A percentile compares a stretch with the other conserved stretches of the same genome.
phyloP scores from a whole-genome alignment of 2,113 vertebrate species.

The Trogon surrucura region DNA sequence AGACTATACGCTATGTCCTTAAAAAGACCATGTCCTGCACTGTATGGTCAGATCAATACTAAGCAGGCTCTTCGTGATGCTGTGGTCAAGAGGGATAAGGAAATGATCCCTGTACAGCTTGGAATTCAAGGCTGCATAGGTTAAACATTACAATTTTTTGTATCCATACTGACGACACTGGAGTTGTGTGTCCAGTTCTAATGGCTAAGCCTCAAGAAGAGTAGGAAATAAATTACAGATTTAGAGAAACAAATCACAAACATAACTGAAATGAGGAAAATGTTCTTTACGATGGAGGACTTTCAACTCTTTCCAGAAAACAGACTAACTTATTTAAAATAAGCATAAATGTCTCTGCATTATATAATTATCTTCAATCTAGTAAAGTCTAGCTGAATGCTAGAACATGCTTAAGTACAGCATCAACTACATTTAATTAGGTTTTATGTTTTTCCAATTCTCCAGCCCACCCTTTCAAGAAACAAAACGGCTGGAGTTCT shows the following conservation, averaged over 20 bases:
- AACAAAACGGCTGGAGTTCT: not conserved
- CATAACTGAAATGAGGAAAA: not conserved
- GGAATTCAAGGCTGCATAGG: not conserved
- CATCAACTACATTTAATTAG: conserved; percentile 28
- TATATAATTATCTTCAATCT: not conserved
- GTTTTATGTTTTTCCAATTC: conserved; percentile 32
- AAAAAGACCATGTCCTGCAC: not conserved
- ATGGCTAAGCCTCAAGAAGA: not conserved
- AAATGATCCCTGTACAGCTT: not conserved
- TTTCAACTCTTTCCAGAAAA: not conserved
- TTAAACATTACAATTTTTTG: not conserved
- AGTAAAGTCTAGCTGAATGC: not conserved
- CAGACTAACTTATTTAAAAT: not conserved
- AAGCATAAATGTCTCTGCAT: not conserved
- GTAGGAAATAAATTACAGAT: not conserved
- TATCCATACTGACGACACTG: not conserved
- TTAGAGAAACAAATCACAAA: not conserved
- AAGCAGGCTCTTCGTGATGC: not conserved
- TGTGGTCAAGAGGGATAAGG: not conserved
- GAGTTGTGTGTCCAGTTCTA: not conserved
- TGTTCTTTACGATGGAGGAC: not conserved
- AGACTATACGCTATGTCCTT: not conserved
- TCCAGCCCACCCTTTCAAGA: not conserved
- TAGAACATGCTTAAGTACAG: not conserved
- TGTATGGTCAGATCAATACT: not conserved